phyloP scores from a whole-genome alignment of 1,140 invertebrate genomes.

The Stratiolaelaps scimitus region DNA sequence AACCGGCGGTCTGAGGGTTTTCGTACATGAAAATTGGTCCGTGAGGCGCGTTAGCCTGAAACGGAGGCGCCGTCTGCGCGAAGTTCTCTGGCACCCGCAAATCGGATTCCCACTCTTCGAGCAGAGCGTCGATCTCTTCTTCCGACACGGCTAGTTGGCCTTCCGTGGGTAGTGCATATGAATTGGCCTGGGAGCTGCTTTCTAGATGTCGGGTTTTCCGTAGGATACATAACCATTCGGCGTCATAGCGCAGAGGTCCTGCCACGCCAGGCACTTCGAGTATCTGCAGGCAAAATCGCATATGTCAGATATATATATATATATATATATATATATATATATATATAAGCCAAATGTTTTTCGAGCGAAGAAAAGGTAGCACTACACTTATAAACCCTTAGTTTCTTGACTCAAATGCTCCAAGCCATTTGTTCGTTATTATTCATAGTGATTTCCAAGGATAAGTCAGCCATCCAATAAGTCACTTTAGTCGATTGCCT shows the following conservation, averaged over 20 bases:
- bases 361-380: too few relatives aligned
- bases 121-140: not conserved
- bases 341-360: too few relatives aligned
- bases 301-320: too few relatives aligned
- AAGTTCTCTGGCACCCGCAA: conserved; percentile 10
- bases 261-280: conserved; percentile 39
- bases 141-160: not conserved
- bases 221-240: conserved; percentile 84
- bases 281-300: too few relatives aligned
- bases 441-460: too few relatives aligned
- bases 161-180: conserved; percentile 44
- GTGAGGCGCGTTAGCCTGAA: not conserved
- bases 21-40: not conserved
- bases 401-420: too few relatives aligned
- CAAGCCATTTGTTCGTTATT: too few relatives aligned
- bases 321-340: too few relatives aligned
- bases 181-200: conserved; percentile 52
- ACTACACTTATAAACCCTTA: too few relatives aligned
- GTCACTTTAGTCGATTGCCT: conserved; percentile 31
- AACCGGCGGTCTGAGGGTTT: not conserved
- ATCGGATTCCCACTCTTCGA: conserved; percentile 21
- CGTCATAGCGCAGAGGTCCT: conserved; percentile 59
- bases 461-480: too few relatives aligned
- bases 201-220: conserved; percentile 75
- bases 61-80: conserved; percentile 14